phyloP scores from a whole-genome alignment of 2,797 vertebrate species.

The Harpagifer antarcticus region DNA sequence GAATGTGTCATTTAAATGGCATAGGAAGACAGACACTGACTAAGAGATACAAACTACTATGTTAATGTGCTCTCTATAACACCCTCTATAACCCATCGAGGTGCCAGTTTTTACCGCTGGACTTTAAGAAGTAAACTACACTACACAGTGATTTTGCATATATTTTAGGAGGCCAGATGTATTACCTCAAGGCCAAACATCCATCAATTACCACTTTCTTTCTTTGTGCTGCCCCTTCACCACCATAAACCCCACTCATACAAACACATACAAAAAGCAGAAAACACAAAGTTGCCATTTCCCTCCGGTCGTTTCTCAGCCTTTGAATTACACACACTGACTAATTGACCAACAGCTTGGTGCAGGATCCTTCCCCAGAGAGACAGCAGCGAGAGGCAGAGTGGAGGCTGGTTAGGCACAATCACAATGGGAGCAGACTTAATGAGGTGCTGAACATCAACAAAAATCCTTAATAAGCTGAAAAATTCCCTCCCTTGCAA shows the following conservation, averaged over 20 bases:
- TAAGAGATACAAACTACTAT: neutral
- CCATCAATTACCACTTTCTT: conserved; percentile 14
- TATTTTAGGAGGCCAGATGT: conserved; percentile 22
- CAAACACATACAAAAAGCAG: conserved; percentile 36
- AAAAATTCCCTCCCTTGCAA: conserved; percentile 70
- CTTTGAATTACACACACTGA: conserved; percentile 76
- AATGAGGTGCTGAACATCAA: conserved; percentile 81
- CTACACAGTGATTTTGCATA: neutral
- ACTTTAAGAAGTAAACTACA: too few species aligned
- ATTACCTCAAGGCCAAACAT: conserved; percentile 28
- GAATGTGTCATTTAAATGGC: conserved; percentile 3
- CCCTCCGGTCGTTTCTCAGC: conserved; percentile 63
- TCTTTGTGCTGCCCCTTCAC: conserved; percentile 26
- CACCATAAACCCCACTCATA: conserved; percentile 12
- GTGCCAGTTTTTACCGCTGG: neutral
- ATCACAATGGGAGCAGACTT: conserved; percentile 75
- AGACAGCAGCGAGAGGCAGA: conserved; percentile 58
- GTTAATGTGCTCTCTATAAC: neutral
- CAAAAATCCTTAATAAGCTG: conserved; percentile 73
- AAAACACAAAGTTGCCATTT: conserved; percentile 53
- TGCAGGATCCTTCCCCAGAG: conserved; percentile 77
- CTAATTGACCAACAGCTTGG: conserved; percentile 80
- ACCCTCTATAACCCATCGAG: neutral
- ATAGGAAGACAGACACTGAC: neutral
- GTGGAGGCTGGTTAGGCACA: conserved; percentile 80